Percentiles rank a stretch among this genome's conserved stretches.
Evolutionary conservation across 2,113 vertebrate species (phyloP).

Genomic region (Nothocercus julius): DNA sequence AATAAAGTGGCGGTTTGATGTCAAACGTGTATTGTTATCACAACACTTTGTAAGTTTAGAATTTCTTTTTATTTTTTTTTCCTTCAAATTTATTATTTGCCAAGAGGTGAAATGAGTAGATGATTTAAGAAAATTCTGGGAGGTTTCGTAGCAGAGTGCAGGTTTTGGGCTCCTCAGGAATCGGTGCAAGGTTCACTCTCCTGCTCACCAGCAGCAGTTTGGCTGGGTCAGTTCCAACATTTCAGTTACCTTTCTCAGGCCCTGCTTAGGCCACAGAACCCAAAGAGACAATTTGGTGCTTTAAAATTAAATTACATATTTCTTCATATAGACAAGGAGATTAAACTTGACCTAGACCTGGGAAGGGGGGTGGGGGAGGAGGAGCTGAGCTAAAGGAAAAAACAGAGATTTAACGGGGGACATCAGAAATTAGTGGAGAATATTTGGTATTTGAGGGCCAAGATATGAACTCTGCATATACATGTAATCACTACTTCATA

Average conservation of each 20-base stretch:
- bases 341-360: rapidly evolving
- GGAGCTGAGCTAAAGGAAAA: too few relatives aligned
- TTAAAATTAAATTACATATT: rapidly evolving
- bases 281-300: too few relatives aligned
- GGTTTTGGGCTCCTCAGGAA: neutral
- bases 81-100: neutral
- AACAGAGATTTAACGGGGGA: neutral
- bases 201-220: neutral
- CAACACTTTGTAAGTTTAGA: neutral
- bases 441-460: rapidly evolving
- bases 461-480: neutral
- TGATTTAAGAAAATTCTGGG: neutral
- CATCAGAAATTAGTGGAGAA: rapidly evolving
- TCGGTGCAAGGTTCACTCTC: neutral
- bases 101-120: rapidly evolving
- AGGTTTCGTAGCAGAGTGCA: neutral
- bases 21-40: neutral
- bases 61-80: neutral
- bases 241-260: rapidly evolving
- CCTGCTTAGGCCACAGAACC: rapidly evolving
- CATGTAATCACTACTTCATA: too few relatives aligned
- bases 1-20: neutral
- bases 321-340: rapidly evolving
- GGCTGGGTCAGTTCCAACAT: neutral
- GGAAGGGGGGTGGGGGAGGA: neutral